phyloP scores from a whole-genome alignment of 2,797 vertebrate species.

The Hipposideros larvatus region DNA sequence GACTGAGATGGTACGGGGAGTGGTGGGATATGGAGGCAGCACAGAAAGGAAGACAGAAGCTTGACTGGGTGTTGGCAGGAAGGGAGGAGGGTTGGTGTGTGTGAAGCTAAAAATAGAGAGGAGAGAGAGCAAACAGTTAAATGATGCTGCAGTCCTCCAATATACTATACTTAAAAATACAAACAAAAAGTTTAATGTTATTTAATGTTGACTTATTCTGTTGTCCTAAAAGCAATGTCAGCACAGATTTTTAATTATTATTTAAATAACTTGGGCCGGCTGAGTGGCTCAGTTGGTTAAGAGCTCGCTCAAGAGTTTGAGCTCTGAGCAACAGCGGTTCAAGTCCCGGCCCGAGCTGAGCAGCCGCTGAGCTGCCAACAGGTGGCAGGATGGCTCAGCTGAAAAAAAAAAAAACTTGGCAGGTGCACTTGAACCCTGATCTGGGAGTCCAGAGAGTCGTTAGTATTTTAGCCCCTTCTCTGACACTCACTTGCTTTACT shows the following conservation, averaged over 20 bases:
- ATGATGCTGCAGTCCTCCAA: background rate
- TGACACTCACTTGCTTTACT: background rate
- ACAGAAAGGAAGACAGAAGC: background rate
- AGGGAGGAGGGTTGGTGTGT: background rate
- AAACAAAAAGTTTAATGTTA: background rate
- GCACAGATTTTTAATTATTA: background rate
- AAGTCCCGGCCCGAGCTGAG: too few relatives aligned
- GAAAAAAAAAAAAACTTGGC: background rate
- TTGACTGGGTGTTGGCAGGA: background rate
- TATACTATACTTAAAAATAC: background rate
- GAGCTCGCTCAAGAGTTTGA: too few relatives aligned
- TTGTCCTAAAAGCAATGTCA: background rate
- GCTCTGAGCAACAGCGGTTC: too few relatives aligned
- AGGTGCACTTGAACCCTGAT: background rate
- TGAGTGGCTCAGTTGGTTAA: too few relatives aligned
- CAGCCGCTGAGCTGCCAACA: too few relatives aligned
- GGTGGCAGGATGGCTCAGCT: too few relatives aligned
- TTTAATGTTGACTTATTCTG: background rate
- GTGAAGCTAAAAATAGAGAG: background rate
- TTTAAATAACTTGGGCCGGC: background rate
- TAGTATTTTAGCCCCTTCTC: background rate
- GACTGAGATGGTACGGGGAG: too few relatives aligned
- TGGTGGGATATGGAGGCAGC: background rate
- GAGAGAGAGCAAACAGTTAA: background rate
- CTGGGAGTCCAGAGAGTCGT: background rate